Conservation (phyloP, 1,140 invertebrate species). For the Scaptomyza montana region DNA sequence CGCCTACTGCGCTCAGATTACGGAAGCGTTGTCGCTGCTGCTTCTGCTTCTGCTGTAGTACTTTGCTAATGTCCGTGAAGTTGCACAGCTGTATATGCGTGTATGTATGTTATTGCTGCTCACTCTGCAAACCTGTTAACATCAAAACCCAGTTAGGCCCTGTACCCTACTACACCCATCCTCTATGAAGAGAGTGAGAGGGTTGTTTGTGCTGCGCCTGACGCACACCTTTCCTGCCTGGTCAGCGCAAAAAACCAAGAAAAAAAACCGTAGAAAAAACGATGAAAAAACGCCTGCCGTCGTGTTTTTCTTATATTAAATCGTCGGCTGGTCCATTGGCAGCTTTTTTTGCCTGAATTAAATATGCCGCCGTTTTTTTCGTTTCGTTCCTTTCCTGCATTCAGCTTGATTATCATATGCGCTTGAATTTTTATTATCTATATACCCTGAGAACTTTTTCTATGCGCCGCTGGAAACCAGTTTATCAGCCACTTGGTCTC, state of each 20-base stretch:
- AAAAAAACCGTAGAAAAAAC: conserved; percentile 34
- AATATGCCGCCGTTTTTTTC: conserved; percentile 70
- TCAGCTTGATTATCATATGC: conserved; percentile 81
- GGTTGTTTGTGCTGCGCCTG: conserved; percentile 60
- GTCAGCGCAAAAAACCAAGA: conserved; percentile 42
- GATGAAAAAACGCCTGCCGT: conserved; percentile 54
- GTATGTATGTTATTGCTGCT: conserved; percentile 23
- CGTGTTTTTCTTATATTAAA: conserved; percentile 82
- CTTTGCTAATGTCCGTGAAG: conserved; percentile 78
- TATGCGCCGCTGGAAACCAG: conserved; percentile 76
- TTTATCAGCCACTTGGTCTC: conserved; percentile 82
- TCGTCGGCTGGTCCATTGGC: conserved; percentile 70
- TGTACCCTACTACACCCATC: conserved; percentile 75
- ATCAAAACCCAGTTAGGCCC: conserved; percentile 75
- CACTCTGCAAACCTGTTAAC: conserved; percentile 70
- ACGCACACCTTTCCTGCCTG: conserved; percentile 41
- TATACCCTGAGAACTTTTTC: conserved; percentile 83
- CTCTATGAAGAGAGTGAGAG: conserved; percentile 48
- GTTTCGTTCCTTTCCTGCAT: conserved; percentile 47
- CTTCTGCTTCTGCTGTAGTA: conserved; percentile 18
- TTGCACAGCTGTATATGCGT: conserved; percentile 57
- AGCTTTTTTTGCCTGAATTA: conserved; percentile 81
- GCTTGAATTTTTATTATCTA: conserved; percentile 83
- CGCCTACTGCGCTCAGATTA: conserved; percentile 79
- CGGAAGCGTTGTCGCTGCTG: conserved; percentile 56